These are phyloP conservation scores for Ptilonorhynchus violaceus DNA, from an alignment of 2,113 vertebrate genomes.

Conservation along the genomic window DNA sequence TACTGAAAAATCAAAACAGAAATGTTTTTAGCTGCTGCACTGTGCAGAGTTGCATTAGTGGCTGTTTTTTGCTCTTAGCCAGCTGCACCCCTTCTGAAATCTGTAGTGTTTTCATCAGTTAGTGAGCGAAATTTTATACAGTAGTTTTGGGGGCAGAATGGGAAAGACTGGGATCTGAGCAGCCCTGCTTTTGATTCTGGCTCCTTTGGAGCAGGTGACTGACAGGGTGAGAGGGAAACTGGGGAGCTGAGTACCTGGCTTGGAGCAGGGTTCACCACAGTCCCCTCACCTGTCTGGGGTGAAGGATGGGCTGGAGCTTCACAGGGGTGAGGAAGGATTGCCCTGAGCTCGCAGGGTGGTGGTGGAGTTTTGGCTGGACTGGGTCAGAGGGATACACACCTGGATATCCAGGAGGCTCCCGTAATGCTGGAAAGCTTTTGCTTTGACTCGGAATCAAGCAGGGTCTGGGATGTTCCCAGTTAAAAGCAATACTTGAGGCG, in stretches of 20 bases:
- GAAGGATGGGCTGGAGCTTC: not conserved
- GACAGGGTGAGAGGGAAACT: fast-evolving
- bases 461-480: not conserved
- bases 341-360: not conserved
- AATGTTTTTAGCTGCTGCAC: not conserved
- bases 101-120: not conserved
- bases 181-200: not conserved
- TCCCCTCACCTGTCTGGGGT: too few relatives aligned
- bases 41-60: not conserved
- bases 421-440: not conserved
- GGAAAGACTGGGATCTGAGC: not conserved
- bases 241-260: not conserved
- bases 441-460: not conserved
- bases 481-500: not conserved
- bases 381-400: not conserved
- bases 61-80: not conserved
- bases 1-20: not conserved
- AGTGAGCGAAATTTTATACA: not conserved
- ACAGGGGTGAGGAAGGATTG: not conserved
- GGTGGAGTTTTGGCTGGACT: not conserved
- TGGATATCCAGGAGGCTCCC: fast-evolving
- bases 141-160: not conserved
- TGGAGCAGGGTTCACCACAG: not conserved
- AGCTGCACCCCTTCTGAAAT: not conserved
- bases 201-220: not conserved